phyloP scores from a whole-genome alignment of 2,888 invertebrate species.

The Drosophila prolongata region DNA sequence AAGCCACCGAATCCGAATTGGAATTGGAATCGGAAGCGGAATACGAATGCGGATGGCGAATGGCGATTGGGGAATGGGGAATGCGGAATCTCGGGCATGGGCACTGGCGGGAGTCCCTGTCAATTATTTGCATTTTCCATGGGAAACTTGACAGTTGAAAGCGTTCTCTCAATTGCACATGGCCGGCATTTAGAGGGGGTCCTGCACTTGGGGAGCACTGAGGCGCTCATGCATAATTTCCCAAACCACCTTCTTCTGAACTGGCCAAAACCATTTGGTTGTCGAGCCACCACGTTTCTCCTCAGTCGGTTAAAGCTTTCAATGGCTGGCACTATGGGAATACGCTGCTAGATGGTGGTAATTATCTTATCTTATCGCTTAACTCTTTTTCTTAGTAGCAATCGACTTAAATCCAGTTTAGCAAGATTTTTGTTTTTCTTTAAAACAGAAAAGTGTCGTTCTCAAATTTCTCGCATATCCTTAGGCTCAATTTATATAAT shows the following conservation, averaged over 20 bases:
- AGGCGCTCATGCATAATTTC: conserved; percentile 71
- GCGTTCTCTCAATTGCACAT: conserved; percentile 52
- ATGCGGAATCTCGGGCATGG: conserved; percentile 11
- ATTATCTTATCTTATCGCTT: too few relatives aligned
- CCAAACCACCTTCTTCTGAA: conserved; percentile 1
- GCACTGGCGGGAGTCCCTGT: conserved; percentile 46
- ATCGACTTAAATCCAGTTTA: too few relatives aligned
- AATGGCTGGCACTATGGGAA: conserved; percentile 9
- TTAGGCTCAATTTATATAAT: too few relatives aligned
- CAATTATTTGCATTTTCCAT: conserved; percentile 73
- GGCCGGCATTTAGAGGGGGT: conserved; percentile 16
- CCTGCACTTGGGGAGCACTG: conserved; percentile 42
- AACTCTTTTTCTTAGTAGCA: too few relatives aligned
- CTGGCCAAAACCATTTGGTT: conserved; percentile 48
- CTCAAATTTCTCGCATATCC: too few relatives aligned
- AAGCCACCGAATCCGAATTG: conserved; percentile 13
- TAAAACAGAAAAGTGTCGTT: too few relatives aligned
- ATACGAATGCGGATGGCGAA: conserved; percentile 29
- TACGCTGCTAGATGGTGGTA: neutral
- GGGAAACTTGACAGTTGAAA: conserved; percentile 42
- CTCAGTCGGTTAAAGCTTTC: conserved; percentile 22
- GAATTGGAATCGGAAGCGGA: conserved; percentile 33
- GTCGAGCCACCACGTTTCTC: conserved; percentile 10
- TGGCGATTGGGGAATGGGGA: neutral
- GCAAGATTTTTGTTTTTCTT: too few relatives aligned